Evolutionary conservation across 2,797 vertebrate genomes (phyloP).

Genomic region (Coilia nasus): DNA sequence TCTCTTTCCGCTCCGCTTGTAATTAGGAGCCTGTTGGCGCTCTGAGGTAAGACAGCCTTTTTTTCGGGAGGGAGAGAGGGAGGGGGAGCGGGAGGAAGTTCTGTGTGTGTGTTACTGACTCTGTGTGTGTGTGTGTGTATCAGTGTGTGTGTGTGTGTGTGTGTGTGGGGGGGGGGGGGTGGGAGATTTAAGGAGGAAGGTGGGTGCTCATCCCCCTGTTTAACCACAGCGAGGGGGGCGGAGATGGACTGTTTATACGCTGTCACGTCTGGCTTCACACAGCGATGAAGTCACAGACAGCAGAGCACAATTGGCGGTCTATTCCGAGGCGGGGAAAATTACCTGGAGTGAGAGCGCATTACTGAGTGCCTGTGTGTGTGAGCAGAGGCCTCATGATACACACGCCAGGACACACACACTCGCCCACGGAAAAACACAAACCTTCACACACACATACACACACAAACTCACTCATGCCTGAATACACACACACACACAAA

Average conservation of each 20-base stretch:
- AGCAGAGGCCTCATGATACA: background rate
- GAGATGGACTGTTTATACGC: slow-evolving; percentile 37
- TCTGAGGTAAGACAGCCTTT: slow-evolving; percentile 39
- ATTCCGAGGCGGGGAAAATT: slow-evolving; percentile 31
- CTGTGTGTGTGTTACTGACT: too few relatives aligned
- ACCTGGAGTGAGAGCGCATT: slow-evolving; percentile 37
- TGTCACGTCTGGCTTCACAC: slow-evolving; percentile 32
- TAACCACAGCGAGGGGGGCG: slow-evolving; percentile 26
- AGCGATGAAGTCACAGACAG: slow-evolving; percentile 43
- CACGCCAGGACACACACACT: background rate
- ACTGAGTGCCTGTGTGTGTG: background rate
- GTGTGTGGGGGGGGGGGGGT: background rate
- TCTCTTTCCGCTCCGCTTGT: slow-evolving; percentile 43
- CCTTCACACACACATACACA: background rate
- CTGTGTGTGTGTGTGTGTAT: too few relatives aligned
- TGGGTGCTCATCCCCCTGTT: background rate
- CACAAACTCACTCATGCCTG: background rate
- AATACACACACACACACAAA: background rate
- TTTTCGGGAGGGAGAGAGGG: slow-evolving; percentile 32
- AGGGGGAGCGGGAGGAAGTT: background rate
- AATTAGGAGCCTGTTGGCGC: slow-evolving; percentile 52
- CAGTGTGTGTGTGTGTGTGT: too few relatives aligned
- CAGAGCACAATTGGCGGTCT: slow-evolving; percentile 41
- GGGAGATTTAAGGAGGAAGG: background rate
- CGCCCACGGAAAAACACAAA: background rate